Conservation (phyloP, 35 echinoderm and acorn worm genomes). For the Stichopus chloronotus region DNA sequence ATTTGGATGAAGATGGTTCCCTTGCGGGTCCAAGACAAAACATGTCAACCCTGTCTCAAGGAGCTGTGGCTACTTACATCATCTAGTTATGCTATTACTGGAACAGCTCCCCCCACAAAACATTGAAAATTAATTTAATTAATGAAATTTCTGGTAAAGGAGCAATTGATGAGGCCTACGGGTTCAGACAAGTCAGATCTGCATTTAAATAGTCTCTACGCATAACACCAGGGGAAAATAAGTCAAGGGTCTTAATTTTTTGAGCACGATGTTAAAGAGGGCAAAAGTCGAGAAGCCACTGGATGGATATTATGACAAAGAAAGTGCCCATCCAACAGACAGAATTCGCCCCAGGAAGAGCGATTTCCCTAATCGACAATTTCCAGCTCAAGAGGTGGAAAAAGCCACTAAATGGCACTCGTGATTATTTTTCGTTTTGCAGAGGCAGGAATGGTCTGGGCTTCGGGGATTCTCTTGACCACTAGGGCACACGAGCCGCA, state of each 20-base stretch:
- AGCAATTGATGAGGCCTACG: conserved; percentile 14
- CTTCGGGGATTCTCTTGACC: conserved; percentile 8
- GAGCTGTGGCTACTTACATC: background rate
- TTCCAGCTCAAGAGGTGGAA: conserved; percentile 13
- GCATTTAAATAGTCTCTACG: conserved; percentile 25
- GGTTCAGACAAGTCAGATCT: conserved; percentile 3
- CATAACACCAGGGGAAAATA: background rate
- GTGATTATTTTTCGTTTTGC: background rate
- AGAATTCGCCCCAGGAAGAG: conserved; percentile 25
- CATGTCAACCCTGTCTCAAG: background rate
- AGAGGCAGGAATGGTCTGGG: conserved; percentile 12
- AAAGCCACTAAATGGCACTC: conserved; percentile 42
- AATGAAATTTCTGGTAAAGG: background rate
- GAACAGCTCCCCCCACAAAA: background rate
- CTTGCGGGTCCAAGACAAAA: background rate
- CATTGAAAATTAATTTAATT: conserved; percentile 10
- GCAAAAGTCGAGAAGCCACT: background rate
- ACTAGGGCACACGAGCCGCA: background rate
- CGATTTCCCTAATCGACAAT: conserved; percentile 47
- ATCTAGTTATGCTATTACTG: background rate
- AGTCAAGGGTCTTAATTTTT: conserved; percentile 37
- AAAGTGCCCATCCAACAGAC: background rate
- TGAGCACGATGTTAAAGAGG: conserved; percentile 7
- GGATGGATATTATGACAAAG: background rate
- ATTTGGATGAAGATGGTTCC: background rate